Evolutionary conservation across 2,797 vertebrate species (phyloP), one percentile per base, ranked within the genome.

Genomic region (Gouania willdenowi): DNA sequence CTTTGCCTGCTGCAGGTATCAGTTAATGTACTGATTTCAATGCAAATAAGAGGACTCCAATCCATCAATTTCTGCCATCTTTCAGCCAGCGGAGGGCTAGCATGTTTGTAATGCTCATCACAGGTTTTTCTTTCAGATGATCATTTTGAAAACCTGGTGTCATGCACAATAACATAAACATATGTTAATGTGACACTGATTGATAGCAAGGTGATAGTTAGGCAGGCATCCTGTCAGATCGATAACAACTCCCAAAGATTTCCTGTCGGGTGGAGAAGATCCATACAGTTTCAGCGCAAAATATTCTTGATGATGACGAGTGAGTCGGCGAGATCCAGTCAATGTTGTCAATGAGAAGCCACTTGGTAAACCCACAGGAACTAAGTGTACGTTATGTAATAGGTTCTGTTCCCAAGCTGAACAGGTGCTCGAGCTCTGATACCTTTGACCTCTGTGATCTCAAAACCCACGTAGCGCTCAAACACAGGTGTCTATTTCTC

Each of bases 251-350:
- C 51, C 31, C 52, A 83, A 79, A 77, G 82, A 79, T 81, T 83
- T 83, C 65, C 77, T 79, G 60, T 61, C 75, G 37, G 63, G 45
- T 56, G 43, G 24, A 75, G 25, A 58, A 54, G 55, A 85, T 82
- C 77, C 63, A 83, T 83, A 72, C 50, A 60, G 61, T 75, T 80
- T 76, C 57, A 26, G 53, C 58, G 55, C 72, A 75, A 78, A 67
- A 77, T 85, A 75, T 79, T 69, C 61, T 50, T 75, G 77, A 84
- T 83, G 69, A 82, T 77, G 84, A 84, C 70, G 72, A 75, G 79
- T 77, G 77, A 65, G 64, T 35, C 46, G 58, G 71, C 54, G 48
- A 60, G 37, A 44, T 59, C 62, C 34, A 34, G 49, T 82, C 51
- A 23, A 75, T 77, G 54, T 40, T 41, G 68, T 78, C 77, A 67